A percentile compares a stretch with the other conserved stretches of the same genome.
Evolutionary conservation across 2,888 invertebrate genomes (phyloP).

Genomic region (Acheta domesticus): DNA sequence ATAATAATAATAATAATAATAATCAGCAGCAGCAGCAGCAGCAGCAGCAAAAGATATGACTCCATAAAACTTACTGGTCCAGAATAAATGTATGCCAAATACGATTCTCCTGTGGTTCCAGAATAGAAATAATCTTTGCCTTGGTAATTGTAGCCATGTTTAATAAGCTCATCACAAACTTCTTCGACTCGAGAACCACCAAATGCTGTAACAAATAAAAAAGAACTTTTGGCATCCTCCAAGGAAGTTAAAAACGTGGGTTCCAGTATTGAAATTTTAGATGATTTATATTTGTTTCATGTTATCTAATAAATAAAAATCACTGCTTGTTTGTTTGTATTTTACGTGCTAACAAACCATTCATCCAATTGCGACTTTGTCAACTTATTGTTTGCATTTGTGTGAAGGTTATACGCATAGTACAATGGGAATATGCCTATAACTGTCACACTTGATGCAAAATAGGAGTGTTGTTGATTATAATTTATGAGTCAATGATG

Average conservation of each 20-base stretch:
- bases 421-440: too few relatives aligned
- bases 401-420: too few relatives aligned
- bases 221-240: neutral
- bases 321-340: too few relatives aligned
- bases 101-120: constrained; percentile 91
- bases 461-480: too few relatives aligned
- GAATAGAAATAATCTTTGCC: constrained; percentile 97
- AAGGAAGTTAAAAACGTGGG: constrained; percentile 26
- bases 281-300: constrained; percentile 22
- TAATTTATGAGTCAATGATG: too few relatives aligned
- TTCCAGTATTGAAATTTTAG: neutral
- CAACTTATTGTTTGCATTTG: too few relatives aligned
- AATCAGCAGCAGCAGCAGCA: too few relatives aligned
- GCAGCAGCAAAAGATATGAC: too few relatives aligned
- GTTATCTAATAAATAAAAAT: neutral
- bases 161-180: constrained; percentile 80
- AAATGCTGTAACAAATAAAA: constrained; percentile 65
- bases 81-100: constrained; percentile 96
- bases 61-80: constrained; percentile 79
- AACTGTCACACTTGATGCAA: too few relatives aligned
- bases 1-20: too few relatives aligned
- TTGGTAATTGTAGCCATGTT: constrained; percentile 90
- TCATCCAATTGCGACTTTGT: too few relatives aligned
- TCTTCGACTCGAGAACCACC: constrained; percentile 91
- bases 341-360: too few relatives aligned